phyloP scores from a whole-genome alignment of 2,797 vertebrate genomes.

The Sus cebifrons region DNA sequence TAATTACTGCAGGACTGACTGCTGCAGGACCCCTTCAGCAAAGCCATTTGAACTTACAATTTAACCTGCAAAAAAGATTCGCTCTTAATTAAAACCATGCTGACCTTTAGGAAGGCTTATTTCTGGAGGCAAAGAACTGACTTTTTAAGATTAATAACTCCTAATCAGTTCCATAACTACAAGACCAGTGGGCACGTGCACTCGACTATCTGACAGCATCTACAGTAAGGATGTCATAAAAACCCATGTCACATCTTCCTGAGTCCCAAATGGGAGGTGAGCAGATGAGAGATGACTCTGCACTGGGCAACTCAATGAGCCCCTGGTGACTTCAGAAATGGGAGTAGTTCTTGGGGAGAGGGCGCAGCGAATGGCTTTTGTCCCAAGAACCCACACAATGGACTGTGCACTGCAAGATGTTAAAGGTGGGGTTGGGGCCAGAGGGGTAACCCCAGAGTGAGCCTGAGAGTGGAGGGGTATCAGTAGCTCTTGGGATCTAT shows the following conservation, averaged over 20 bases:
- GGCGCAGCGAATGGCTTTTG: neutral
- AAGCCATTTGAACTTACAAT: conserved; percentile 26
- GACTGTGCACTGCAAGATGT: neutral
- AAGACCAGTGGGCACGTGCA: neutral
- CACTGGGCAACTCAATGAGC: neutral
- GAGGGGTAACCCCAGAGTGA: neutral
- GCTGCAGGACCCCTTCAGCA: neutral
- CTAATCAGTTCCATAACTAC: conserved; percentile 12
- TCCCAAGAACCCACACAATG: neutral
- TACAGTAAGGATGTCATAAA: neutral
- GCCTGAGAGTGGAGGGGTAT: neutral
- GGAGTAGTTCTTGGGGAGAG: neutral
- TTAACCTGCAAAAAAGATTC: conserved; percentile 67
- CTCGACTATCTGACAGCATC: neutral
- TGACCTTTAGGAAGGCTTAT: conserved; percentile 75
- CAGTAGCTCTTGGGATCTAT: neutral
- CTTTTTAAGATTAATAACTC: conserved; percentile 67
- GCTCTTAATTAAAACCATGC: conserved; percentile 66
- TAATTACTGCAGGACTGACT: conserved; percentile 20
- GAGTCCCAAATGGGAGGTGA: neutral
- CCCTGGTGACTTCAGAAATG: neutral
- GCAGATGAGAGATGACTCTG: neutral
- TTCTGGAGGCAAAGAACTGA: conserved; percentile 63
- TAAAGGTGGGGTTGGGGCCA: neutral
- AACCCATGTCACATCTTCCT: neutral